These are phyloP conservation scores for Acanthopagrus latus DNA, from an alignment of 2,797 vertebrate species.

Conservation along the genomic window DNA sequence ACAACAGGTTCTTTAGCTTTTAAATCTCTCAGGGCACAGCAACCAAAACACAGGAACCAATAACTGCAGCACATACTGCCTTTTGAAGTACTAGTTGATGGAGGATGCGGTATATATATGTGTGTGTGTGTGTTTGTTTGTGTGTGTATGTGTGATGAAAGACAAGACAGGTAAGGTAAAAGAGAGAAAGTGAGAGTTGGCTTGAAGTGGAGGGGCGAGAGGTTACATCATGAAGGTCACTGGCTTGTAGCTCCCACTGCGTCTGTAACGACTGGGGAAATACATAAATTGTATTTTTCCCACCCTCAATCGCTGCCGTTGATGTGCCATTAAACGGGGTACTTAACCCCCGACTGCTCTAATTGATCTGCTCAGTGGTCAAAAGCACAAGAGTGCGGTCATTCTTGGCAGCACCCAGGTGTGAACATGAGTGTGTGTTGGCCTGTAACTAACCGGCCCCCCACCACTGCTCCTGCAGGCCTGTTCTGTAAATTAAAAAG, in stretches of 20 bases:
- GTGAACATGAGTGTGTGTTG: constrained; percentile 30
- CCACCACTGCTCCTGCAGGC: constrained; percentile 30
- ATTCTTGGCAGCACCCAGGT: constrained; percentile 62
- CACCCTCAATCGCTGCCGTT: constrained; percentile 21
- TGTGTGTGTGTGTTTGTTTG: constrained; percentile 20
- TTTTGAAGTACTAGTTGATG: constrained; percentile 72
- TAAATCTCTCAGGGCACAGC: constrained; percentile 73
- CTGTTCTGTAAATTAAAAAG: constrained; percentile 44
- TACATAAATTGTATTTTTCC: constrained; percentile 55
- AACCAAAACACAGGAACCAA: constrained; percentile 78
- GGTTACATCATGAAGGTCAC: constrained; percentile 59
- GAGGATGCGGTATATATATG: constrained; percentile 16
- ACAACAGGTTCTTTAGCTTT: constrained; percentile 73
- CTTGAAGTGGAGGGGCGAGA: constrained; percentile 38
- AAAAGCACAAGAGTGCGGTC: constrained; percentile 39
- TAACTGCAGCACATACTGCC: constrained; percentile 61
- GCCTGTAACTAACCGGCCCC: constrained; percentile 53
- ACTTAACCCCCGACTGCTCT: constrained; percentile 69
- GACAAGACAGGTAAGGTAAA: constrained; percentile 29
- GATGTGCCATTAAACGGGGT: constrained; percentile 67
- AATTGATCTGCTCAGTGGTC: constrained; percentile 55
- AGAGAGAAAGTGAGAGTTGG: constrained; percentile 19
- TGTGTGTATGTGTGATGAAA: constrained; percentile 21
- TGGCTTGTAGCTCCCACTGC: constrained; percentile 39
- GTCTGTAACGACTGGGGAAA: constrained; percentile 52